Conservation (phyloP, 2,797 vertebrate genomes). For the Orestias chungarensis region DNA sequence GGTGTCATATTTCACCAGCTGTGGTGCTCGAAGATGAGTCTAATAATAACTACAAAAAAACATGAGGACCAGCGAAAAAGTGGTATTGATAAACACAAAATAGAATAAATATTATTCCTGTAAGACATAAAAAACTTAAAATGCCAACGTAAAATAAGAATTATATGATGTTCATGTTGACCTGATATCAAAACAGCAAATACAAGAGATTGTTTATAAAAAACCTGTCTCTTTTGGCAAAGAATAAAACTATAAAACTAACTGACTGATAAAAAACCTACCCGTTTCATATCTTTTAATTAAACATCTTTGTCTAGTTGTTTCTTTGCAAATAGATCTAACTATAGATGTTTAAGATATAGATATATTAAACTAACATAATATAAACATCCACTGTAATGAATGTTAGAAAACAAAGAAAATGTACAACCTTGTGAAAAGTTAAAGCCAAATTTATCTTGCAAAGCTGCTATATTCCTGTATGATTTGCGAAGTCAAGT, state of each 20-base stretch:
- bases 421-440: background rate
- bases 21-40: slow-evolving; percentile 28
- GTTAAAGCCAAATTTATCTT: background rate
- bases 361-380: background rate
- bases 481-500: background rate
- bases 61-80: slow-evolving; percentile 35
- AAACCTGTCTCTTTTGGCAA: background rate
- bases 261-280: background rate
- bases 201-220: background rate
- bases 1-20: slow-evolving; percentile 44
- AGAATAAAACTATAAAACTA: background rate
- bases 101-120: slow-evolving; percentile 14
- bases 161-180: background rate
- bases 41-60: slow-evolving; percentile 61
- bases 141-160: background rate
- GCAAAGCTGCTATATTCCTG: background rate
- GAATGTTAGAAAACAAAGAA: too few species aligned
- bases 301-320: background rate
- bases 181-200: background rate
- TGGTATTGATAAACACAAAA: slow-evolving; percentile 22
- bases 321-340: background rate
- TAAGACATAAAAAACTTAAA: background rate
- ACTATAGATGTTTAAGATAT: too few species aligned
- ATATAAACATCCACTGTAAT: background rate
- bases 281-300: background rate